phyloP scores from a whole-genome alignment of 2,113 vertebrate genomes.

The Electrona antarctica region DNA sequence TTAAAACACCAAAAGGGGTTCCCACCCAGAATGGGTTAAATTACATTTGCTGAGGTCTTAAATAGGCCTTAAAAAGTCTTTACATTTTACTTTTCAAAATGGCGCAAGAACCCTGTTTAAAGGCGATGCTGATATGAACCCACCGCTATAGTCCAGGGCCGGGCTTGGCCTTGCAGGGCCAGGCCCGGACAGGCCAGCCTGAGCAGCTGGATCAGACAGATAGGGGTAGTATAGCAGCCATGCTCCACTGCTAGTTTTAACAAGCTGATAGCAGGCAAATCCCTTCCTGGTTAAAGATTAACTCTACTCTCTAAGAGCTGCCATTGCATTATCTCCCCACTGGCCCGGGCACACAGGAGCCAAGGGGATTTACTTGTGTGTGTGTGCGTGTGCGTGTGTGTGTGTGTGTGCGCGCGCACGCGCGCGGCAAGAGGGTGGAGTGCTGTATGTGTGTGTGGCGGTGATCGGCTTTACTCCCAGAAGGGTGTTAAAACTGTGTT shows the following conservation, averaged over 20 bases:
- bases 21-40: too few relatives aligned
- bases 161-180: too few relatives aligned
- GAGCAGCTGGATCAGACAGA: conserved; percentile 68
- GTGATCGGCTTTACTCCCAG: conserved; percentile 73
- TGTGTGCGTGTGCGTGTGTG: too few relatives aligned
- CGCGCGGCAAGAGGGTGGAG: conserved; percentile 60
- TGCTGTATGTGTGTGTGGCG: conserved; percentile 47
- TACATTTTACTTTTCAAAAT: too few relatives aligned
- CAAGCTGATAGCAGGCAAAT: conserved; percentile 83
- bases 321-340: conserved; percentile 74
- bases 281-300: conserved; percentile 83
- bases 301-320: conserved; percentile 71
- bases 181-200: conserved; percentile 41
- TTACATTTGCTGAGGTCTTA: too few relatives aligned
- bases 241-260: conserved; percentile 76
- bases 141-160: neutral
- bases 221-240: conserved; percentile 55
- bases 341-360: conserved; percentile 73
- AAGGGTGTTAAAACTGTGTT: conserved; percentile 71
- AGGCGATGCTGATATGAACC: neutral
- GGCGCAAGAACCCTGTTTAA: too few relatives aligned
- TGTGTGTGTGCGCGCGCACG: too few relatives aligned
- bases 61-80: too few relatives aligned
- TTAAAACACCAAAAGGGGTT: too few relatives aligned
- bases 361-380: conserved; percentile 73